phyloP scores from a whole-genome alignment of 2,113 vertebrate genomes.

The Aspidoscelis tigris region DNA sequence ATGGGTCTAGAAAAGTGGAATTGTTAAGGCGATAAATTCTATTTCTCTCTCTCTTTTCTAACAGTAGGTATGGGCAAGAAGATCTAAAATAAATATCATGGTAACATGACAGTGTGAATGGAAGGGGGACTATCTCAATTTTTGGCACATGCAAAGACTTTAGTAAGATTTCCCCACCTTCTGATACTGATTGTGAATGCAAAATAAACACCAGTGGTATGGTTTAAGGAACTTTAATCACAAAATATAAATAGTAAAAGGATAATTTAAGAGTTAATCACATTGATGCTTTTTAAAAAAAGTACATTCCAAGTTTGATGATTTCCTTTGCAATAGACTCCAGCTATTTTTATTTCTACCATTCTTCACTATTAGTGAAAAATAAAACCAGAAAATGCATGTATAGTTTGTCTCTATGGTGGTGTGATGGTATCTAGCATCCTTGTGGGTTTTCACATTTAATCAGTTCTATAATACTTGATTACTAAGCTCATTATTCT shows the following conservation, averaged over 20 bases:
- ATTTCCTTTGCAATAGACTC: no score
- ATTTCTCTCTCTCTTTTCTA: not conserved
- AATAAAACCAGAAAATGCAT: not conserved
- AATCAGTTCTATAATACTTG: no score
- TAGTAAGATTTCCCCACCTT: slow-evolving; percentile 1
- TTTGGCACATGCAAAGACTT: not conserved
- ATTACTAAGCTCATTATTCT: no score
- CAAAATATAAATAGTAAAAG: not conserved
- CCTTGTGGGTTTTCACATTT: no score
- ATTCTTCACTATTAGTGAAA: no score
- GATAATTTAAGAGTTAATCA: not conserved
- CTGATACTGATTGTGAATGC: not conserved
- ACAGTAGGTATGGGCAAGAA: not conserved
- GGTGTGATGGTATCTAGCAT: no score
- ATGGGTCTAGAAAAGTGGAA: slow-evolving; percentile 39
- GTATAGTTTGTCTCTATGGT: no score
- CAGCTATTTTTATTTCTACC: no score
- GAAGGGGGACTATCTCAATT: not conserved
- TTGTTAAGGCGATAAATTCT: slow-evolving; percentile 18
- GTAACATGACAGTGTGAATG: not conserved
- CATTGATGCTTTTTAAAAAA: not conserved
- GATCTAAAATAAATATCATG: not conserved
- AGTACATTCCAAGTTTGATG: not conserved
- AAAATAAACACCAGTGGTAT: not conserved
- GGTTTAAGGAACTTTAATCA: not conserved